These are phyloP conservation scores for Sternotherus odoratus DNA, from an alignment of 2,797 vertebrate species.

Conservation along the genomic window DNA sequence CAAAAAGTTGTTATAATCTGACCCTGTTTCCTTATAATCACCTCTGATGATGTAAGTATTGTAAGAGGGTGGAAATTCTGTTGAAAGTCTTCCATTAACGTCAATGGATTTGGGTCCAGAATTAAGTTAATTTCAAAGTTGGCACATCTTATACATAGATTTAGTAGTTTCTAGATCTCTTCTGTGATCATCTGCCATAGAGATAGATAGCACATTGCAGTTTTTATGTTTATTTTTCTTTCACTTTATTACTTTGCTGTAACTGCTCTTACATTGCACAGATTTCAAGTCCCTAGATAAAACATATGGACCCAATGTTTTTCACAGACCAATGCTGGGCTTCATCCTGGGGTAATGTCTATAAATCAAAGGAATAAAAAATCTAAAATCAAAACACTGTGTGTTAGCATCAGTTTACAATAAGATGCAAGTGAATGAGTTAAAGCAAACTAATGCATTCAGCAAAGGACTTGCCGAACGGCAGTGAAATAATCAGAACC, in stretches of 20 bases:
- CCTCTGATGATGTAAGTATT: no score
- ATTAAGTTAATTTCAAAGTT: background rate
- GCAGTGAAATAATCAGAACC: background rate
- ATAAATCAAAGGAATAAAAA: background rate
- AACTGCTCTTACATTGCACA: background rate
- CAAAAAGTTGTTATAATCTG: background rate
- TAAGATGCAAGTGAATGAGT: background rate
- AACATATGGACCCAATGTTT: background rate
- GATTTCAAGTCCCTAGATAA: background rate
- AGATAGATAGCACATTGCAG: background rate
- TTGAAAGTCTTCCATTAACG: no score
- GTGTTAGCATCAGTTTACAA: rapidly evolving
- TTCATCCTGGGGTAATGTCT: background rate
- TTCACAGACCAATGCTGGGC: background rate
- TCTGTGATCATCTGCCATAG: background rate
- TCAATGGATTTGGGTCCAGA: background rate
- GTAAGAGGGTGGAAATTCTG: no score
- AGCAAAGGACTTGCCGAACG: background rate
- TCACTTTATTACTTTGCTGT: background rate
- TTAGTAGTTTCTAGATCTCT: background rate
- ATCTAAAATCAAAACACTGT: no score
- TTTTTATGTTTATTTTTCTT: background rate
- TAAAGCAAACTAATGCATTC: background rate
- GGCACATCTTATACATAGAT: background rate
- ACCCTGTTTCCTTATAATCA: background rate